Evolutionary conservation across 2,113 vertebrate species (phyloP), one percentile per base, ranked within the genome.

Genomic region (Petromus typicus): DNA sequence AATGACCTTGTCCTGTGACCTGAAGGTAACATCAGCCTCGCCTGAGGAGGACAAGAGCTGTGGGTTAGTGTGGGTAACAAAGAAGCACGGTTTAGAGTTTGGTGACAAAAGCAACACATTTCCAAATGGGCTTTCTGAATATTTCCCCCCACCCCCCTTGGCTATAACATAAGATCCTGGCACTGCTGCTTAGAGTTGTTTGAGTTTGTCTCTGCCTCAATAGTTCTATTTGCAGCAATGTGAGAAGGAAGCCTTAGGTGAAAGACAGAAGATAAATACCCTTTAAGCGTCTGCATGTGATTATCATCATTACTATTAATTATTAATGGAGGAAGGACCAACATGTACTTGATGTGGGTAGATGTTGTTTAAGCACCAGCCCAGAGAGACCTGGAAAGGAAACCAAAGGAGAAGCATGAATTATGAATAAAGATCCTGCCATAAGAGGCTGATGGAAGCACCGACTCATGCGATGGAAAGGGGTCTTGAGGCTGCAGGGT

Each of bases 351-450:
- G 66, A 45, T 61, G 59, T 61, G 90, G 90, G 80, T 79, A 89
- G 96, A 96, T 93, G 96, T 96, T 97, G 94, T 97, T 97, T 95
- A 97, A 96, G 96, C 45, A 23, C 89, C 54, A 92, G 84, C 81
- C 96, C 90, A 40, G 94, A 95, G 97, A 97, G 95, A 93, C 91
- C 71, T 59, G 89, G 94, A 83, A 96, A 96, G 96, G 96, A 97
- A 97, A 96, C 96, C 76, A 75, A 91, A 83, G 80, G 89, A 97
- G 81, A 88, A 71, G 30, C 96, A 97, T 97, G 97, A 97, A 98
- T 97, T 98, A 97, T 97, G 96, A 94, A 97, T 97, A 96, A 22
- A 85, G 89, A 95, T 97, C 96, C 97, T 96, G 93, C 91, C 56
- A n/a, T 54, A 85, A 86, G 94, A 95, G 91, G 91, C 84, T 69